phyloP scores from a whole-genome alignment of 2,113 vertebrate genomes.

The Heptranchias perlo region DNA sequence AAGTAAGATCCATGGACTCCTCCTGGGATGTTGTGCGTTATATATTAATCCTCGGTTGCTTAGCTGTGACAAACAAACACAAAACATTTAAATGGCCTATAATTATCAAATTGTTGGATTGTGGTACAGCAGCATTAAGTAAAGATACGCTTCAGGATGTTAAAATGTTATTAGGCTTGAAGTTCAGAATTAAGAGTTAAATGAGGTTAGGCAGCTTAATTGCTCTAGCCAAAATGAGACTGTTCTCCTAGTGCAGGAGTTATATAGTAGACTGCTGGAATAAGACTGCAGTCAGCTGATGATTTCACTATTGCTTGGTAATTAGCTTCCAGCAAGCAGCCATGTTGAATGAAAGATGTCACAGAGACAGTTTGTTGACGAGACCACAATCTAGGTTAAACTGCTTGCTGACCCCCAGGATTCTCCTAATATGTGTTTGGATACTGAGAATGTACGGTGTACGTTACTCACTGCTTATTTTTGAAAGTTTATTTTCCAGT shows the following conservation, averaged over 20 bases:
- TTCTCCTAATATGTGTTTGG: background rate
- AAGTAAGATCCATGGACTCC: background rate
- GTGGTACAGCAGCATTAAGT: background rate
- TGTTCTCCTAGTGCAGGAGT: background rate
- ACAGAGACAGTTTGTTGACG: background rate
- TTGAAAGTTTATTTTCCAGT: background rate
- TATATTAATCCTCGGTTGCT: background rate
- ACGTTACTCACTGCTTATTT: background rate
- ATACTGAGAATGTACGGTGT: background rate
- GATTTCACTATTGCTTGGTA: background rate
- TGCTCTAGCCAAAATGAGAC: background rate
- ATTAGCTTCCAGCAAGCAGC: background rate
- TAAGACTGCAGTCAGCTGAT: background rate
- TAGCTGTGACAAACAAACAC: slow-evolving; percentile 28
- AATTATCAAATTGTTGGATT: slow-evolving; percentile 5
- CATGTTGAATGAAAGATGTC: background rate
- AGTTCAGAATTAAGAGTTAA: background rate
- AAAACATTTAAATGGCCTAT: background rate
- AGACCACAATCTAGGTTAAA: background rate
- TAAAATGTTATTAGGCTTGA: background rate
- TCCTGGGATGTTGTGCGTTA: background rate
- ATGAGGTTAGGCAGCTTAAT: background rate
- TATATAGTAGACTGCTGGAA: background rate
- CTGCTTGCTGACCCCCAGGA: background rate
- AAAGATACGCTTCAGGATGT: background rate